Conservation (phyloP, 2,888 invertebrate species). For the Anaspis maculata region DNA sequence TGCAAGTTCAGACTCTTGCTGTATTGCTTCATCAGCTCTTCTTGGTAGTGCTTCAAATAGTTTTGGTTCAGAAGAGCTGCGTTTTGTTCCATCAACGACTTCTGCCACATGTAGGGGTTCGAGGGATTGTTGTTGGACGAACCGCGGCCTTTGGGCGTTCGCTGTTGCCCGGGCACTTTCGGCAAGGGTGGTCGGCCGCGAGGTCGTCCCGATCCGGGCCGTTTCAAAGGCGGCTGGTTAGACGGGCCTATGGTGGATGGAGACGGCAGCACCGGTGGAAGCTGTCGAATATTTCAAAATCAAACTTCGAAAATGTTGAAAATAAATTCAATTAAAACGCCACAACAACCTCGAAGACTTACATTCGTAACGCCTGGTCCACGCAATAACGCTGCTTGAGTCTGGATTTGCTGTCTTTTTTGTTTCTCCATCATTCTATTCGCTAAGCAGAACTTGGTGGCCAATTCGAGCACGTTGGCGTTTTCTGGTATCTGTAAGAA, state of each 20-base stretch:
- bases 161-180: slow-evolving; percentile 29
- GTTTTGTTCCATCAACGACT: slow-evolving; percentile 27
- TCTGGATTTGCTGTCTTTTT: slow-evolving; percentile 31
- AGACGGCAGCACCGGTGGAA: slow-evolving; percentile 2
- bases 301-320: neutral
- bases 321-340: slow-evolving; percentile 6
- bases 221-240: slow-evolving; percentile 22
- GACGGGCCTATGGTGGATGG: slow-evolving; percentile 16
- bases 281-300: neutral
- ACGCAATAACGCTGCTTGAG: slow-evolving; percentile 16
- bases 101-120: slow-evolving; percentile 27
- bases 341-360: too few species aligned
- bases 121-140: slow-evolving; percentile 19
- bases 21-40: slow-evolving; percentile 40
- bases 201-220: slow-evolving; percentile 40
- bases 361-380: slow-evolving; percentile 22
- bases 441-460: slow-evolving; percentile 62
- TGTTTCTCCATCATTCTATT: slow-evolving; percentile 52
- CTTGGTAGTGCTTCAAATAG: slow-evolving; percentile 40
- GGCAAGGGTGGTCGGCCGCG: slow-evolving; percentile 47
- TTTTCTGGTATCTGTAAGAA: slow-evolving; percentile 46
- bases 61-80: slow-evolving; percentile 31
- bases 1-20: slow-evolving; percentile 31
- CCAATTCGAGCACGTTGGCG: slow-evolving; percentile 56
- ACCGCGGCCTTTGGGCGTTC: slow-evolving; percentile 28